Base-by-base conservation (phyloP, 2,113 vertebrate genomes). In the Ictidomys tridecemlineatus region DNA sequence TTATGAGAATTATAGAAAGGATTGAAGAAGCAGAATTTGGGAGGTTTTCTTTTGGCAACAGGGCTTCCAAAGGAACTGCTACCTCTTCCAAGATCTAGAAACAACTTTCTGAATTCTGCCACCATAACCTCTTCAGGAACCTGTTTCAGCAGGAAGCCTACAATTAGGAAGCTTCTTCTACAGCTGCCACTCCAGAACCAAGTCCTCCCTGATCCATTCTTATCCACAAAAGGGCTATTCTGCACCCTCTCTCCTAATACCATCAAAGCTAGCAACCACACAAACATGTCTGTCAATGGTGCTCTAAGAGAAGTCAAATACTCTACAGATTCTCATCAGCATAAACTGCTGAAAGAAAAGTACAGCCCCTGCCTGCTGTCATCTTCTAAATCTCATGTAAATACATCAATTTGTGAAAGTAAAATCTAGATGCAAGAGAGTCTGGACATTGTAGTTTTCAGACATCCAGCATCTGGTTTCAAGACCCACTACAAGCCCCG, bases 341-440 rank as follows among this genome's bases (percentile, higher is more conserved):
- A 77, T 45, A 93, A 89, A 65, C 1, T 45, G 58, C 65, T 85
- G n/a, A 73, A 91, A 63, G 30, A 24, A 56, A 86, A 74, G 20
- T 26, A 58, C 1, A 30, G 42, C 14, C 69, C 73, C 53, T 92
- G 26, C 34, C 69, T 86, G 5, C 34, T 89, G 51, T 45, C 8
- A 16, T 70, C 53, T 91, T 89, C 74, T 77, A 94, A 94, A 87
- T 86, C 24, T 93, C 61, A 77, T 34, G 6, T 26, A 76, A 76
- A 20, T 1, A 0, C 13, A 78, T 91, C 69, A 37, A 14, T 69
- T 86, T 32, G 13, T 32, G 42, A 22, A 87, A 56, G 10, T 28
- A 93, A 79, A n/a, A 56, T 14, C 1, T 32, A 79, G 10, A 26
- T 72, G 4, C 76, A 53, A 96, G 42, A 67, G 51, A 58, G 10